A percentile compares a stretch with the other conserved stretches of the same genome.
Conservation (phyloP, 2,797 vertebrate genomes). For the Phylloscopus collybita region DNA sequence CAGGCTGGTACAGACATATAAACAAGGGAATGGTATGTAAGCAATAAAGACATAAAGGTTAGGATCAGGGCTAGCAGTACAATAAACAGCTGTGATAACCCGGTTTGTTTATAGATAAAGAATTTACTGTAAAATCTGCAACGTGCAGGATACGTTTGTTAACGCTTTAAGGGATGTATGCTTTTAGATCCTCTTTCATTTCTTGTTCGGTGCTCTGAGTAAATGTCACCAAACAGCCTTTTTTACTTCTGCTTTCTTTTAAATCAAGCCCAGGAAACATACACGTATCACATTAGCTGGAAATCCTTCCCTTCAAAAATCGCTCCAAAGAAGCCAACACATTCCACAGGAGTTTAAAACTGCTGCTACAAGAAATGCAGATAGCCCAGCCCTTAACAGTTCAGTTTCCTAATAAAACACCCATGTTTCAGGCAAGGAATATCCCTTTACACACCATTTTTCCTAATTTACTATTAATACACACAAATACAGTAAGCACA, state of each 20-base stretch:
- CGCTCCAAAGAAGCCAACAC: not conserved
- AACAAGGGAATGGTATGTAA: conserved; percentile 83
- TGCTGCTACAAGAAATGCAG: conserved; percentile 25
- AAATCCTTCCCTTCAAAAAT: conserved; percentile 29
- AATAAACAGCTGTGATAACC: conserved; percentile 84
- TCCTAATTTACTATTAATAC: conserved; percentile 69
- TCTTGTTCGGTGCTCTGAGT: not conserved
- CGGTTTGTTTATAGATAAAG: conserved; percentile 82
- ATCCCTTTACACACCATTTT: conserved; percentile 39
- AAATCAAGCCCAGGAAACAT: conserved; percentile 28
- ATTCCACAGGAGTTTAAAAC: conserved; percentile 18
- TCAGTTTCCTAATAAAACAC: conserved; percentile 16
- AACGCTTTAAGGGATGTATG: conserved; percentile 55
- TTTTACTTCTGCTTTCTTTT: not conserved
- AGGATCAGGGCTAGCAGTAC: conserved; percentile 77
- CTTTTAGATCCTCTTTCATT: conserved; percentile 12
- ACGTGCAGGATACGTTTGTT: conserved; percentile 51
- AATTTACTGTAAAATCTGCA: conserved; percentile 75
- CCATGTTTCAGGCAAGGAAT: conserved; percentile 37
- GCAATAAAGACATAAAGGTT: conserved; percentile 83
- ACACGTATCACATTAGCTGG: not conserved
- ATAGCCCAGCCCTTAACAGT: not conserved
- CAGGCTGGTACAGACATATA: conserved; percentile 77
- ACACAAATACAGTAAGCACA: conserved; percentile 31
- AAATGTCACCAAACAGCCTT: conserved; percentile 1